Evolutionary conservation across 2,888 invertebrate genomes (phyloP).

Genomic region (Crepidodera aurea): DNA sequence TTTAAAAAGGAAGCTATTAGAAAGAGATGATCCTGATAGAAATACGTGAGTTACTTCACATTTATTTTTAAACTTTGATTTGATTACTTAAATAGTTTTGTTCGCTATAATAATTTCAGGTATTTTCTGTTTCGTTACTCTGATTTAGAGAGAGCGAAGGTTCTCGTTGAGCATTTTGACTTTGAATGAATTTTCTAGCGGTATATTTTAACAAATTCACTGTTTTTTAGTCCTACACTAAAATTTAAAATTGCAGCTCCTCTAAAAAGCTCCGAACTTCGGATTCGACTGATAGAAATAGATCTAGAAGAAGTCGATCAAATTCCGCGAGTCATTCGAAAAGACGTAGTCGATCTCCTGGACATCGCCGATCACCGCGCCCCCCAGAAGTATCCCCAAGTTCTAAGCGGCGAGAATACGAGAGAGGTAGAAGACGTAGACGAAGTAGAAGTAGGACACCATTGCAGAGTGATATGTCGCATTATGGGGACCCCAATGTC

Average conservation of each 20-base stretch:
- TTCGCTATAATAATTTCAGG: not conserved
- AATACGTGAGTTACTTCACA: not conserved
- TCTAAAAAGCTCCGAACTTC: too few relatives aligned
- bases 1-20: not conserved
- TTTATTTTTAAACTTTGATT: not conserved
- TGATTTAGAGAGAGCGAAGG: not conserved
- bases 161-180: too few relatives aligned
- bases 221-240: not conserved
- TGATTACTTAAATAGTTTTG: not conserved
- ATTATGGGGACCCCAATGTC: conserved; percentile 4
- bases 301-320: too few relatives aligned
- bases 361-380: too few relatives aligned
- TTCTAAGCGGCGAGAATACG: too few relatives aligned
- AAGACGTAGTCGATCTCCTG: too few relatives aligned
- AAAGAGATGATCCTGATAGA: not conserved
- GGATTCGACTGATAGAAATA: too few relatives aligned
- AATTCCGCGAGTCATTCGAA: too few relatives aligned
- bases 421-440: conserved; percentile 5
- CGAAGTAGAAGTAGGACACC: conserved; percentile 29
- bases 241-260: too few relatives aligned
- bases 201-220: too few relatives aligned
- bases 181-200: too few relatives aligned
- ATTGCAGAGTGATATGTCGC: conserved; percentile 21
- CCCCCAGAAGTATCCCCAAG: too few relatives aligned
- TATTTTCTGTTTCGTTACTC: not conserved